Evolutionary conservation across 2,113 vertebrate species (phyloP).

Genomic region (Tursiops truncatus): DNA sequence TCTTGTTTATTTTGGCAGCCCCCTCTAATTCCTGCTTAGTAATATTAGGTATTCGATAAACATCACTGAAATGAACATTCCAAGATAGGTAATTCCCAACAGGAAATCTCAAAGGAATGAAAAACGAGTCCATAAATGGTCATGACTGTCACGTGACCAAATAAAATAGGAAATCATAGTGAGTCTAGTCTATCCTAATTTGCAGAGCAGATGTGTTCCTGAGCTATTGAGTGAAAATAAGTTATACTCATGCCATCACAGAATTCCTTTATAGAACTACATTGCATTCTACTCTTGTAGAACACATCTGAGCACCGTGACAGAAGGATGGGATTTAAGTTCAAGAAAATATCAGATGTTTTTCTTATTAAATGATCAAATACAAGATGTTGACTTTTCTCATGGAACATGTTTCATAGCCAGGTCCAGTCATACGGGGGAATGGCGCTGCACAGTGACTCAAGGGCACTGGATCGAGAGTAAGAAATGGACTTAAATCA

Average conservation of each 20-base stretch:
- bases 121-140: neutral
- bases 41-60: neutral
- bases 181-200: neutral
- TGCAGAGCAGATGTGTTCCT: neutral
- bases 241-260: accelerated
- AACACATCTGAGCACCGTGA: accelerated
- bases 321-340: neutral
- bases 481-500: too few relatives aligned
- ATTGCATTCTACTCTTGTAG: neutral
- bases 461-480: neutral
- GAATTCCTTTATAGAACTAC: neutral
- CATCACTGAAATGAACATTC: neutral
- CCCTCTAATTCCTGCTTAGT: too few relatives aligned
- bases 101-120: neutral
- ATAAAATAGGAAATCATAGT: accelerated
- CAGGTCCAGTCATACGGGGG: too few relatives aligned
- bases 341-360: neutral
- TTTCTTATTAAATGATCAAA: neutral
- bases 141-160: accelerated
- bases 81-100: accelerated
- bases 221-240: neutral
- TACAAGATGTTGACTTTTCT: neutral
- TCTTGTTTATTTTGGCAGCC: too few relatives aligned
- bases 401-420: neutral
- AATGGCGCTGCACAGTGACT: accelerated